Conservation (phyloP, 2,797 vertebrate genomes). For the Poecilia velifera region DNA sequence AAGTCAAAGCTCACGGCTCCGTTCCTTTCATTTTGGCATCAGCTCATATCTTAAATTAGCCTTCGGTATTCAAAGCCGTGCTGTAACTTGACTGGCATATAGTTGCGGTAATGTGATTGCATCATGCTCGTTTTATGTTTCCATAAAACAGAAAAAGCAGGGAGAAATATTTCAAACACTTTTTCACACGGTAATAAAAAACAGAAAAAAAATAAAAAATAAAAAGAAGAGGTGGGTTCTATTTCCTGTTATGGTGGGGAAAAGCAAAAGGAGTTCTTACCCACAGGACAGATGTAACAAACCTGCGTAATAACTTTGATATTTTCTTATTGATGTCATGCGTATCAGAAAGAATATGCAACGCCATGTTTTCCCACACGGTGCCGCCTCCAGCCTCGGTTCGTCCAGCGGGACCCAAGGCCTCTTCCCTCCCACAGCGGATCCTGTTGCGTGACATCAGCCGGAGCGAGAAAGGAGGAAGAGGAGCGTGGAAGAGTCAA, state of each 20-base stretch:
- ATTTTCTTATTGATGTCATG: background rate
- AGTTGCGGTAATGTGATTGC: background rate
- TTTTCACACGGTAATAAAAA: background rate
- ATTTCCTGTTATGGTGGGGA: background rate
- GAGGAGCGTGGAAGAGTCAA: slow-evolving; percentile 32
- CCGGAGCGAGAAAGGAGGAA: slow-evolving; percentile 64
- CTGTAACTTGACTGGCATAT: background rate
- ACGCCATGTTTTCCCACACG: slow-evolving; percentile 50
- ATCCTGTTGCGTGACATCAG: slow-evolving; percentile 75
- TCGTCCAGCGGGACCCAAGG: slow-evolving; percentile 26
- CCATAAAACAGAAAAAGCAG: background rate
- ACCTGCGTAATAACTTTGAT: background rate
- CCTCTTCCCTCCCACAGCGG: slow-evolving; percentile 48
- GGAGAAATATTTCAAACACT: background rate
- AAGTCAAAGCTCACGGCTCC: background rate
- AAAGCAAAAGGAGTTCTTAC: background rate
- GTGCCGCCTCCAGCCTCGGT: slow-evolving; percentile 45
- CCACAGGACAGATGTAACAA: background rate
- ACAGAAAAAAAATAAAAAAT: too few species aligned
- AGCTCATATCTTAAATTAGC: background rate
- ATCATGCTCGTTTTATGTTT: background rate
- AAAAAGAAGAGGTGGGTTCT: background rate
- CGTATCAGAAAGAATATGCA: slow-evolving; percentile 24
- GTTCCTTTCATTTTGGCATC: background rate
- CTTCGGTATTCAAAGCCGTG: background rate